Percentiles rank a stretch among this genome's conserved stretches.
Conservation (phyloP, 2,113 vertebrate genomes). For the Vireo altiloquus region DNA sequence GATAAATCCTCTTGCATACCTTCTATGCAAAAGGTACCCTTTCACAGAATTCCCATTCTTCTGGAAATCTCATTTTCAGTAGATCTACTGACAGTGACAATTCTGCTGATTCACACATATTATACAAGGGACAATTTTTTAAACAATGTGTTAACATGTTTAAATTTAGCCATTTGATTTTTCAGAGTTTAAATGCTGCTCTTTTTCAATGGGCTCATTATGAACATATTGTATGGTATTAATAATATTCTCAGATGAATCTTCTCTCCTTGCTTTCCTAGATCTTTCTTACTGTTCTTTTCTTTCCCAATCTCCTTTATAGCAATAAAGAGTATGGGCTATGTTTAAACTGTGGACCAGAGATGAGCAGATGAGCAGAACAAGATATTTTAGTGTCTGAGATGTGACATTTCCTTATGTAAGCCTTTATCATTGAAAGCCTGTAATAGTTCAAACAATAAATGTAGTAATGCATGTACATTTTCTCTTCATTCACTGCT, state of each 20-base stretch:
- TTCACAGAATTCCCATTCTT: background rate
- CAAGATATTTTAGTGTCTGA: background rate
- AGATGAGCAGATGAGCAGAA: background rate
- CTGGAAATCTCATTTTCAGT: background rate
- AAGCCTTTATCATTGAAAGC: background rate
- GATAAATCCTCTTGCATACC: background rate
- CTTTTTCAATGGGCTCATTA: background rate
- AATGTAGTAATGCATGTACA: background rate
- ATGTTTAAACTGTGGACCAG: background rate
- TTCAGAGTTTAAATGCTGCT: background rate
- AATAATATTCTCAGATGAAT: background rate
- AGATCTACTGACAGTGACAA: background rate
- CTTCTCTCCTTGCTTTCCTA: background rate
- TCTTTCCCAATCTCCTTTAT: background rate
- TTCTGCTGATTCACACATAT: background rate
- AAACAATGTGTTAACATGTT: too few relatives aligned
- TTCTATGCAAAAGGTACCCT: background rate
- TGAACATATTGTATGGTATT: background rate
- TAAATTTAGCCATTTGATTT: background rate
- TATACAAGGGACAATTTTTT: background rate
- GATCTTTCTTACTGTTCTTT: background rate
- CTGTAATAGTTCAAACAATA: background rate
- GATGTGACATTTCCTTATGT: background rate
- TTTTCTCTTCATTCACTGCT: background rate
- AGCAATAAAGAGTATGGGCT: background rate